Evolutionary conservation across 2,888 invertebrate species (phyloP), one percentile per base, ranked within the genome.

Genomic region (Cepaea hortensis): DNA sequence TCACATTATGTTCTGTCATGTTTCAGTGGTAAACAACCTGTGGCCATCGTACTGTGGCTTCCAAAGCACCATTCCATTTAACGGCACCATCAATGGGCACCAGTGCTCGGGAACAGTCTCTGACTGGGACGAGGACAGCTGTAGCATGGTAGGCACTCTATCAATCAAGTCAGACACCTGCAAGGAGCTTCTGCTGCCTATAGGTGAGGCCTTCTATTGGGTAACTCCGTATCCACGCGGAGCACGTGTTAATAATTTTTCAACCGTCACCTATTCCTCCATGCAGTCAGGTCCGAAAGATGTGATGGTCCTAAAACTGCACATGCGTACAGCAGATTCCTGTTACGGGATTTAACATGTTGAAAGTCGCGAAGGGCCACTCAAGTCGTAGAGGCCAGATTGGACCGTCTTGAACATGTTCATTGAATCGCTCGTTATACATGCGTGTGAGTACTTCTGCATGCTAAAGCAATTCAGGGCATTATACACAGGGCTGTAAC

Each of bases 71-170:
- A 91, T 92, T 11, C 92, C 92, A 18, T 92, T 93, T 88, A 91
- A 91, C 85, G 93, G 92, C 3, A 91, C 91, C 9, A 89, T 91
- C 62, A 90, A 90, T 23, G 92, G 91, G 1, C 89, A 91, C 70
- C 86, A 86, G 18, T 94, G 94, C 82, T 88, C 89, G 11, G 94
- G 93, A 3, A 90, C 89, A 7, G 89, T 93, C 7, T 92, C 93
- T 13, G 93, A 93, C 90, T 93, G 93, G 93, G 92, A 93, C 81
- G 88, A 90, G n/a, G 89, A 91, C n/a, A 90, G 89, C 0, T 93
- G 93, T 88, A 91, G 90, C n/a, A 91, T 90, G 18, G 85, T 89
- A 15, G 91, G 91, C 18, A 89, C 89, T 5, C 79, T 93, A 7
- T 85, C 88, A 3, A 65, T 93, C 50, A 88, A 86, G 65, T 91